Evolutionary conservation across 2,113 vertebrate species (phyloP).

Genomic region (Synodontis membranacea): DNA sequence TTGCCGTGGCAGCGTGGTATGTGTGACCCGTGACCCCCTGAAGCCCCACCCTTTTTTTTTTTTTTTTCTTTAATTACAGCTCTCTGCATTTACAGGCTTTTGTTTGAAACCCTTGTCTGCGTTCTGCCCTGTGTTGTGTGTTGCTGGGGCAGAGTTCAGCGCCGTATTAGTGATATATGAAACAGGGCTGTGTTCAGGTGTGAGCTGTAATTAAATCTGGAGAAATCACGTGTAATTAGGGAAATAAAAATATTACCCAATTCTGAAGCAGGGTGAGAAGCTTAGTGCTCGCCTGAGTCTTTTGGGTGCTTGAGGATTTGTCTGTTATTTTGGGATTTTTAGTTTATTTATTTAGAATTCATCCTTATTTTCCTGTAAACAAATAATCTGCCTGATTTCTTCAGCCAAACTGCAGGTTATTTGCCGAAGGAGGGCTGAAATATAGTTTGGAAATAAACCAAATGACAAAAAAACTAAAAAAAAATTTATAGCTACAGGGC

Average conservation of each 20-base stretch:
- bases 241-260: neutral
- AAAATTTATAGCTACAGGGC: too few relatives aligned
- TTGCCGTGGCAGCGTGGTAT: conserved; percentile 24
- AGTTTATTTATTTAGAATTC: neutral
- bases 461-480: too few relatives aligned
- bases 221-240: neutral
- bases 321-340: neutral
- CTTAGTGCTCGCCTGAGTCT: neutral
- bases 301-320: neutral
- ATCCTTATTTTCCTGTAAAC: neutral
- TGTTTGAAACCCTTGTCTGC: neutral
- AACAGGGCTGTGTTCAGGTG: conserved; percentile 4
- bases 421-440: neutral
- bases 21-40: conserved; percentile 35
- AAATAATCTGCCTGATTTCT: neutral
- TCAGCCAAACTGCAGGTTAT: neutral
- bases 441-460: too few relatives aligned
- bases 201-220: conserved; percentile 6
- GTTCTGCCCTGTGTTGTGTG: neutral
- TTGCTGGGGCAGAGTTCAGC: neutral
- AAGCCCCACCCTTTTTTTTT: neutral
- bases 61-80: neutral
- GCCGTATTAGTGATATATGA: neutral
- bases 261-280: neutral
- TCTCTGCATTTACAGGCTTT: neutral